phyloP scores from a whole-genome alignment of 2,113 vertebrate species.

The crab-eating macaque (Macaca fascicularis) region T2T-MFA8v1.1 NC_088385.1:74688501-74689000 shows the following conservation, averaged over 20 bases:
- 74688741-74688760: constrained; percentile 41
- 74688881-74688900: constrained; percentile 47
- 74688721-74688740: constrained; percentile 23
- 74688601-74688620: constrained; percentile 6
- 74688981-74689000: not conserved
- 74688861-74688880: not conserved
- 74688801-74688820: not conserved
- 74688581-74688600: constrained; percentile 51
- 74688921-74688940: constrained; percentile 45
- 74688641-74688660: constrained; percentile 22
- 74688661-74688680: constrained; percentile 39
- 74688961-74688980: constrained; percentile 18
- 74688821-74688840: constrained; percentile 52
- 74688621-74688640: constrained; percentile 20
- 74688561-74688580: constrained; percentile 63
- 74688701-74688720: constrained; percentile 25
- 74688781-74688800: not conserved
- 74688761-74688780: not conserved
- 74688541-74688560: constrained; percentile 10
- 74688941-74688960: constrained; percentile 54
- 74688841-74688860: constrained; percentile 31
- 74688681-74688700: constrained; percentile 1
- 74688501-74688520: not conserved
- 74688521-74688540: not conserved
- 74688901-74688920: not conserved